A percentile compares a stretch with the other conserved stretches of the same genome.
Evolutionary conservation across 1,140 invertebrate genomes (phyloP).

Genomic region (Habropoda laboriosa): DNA sequence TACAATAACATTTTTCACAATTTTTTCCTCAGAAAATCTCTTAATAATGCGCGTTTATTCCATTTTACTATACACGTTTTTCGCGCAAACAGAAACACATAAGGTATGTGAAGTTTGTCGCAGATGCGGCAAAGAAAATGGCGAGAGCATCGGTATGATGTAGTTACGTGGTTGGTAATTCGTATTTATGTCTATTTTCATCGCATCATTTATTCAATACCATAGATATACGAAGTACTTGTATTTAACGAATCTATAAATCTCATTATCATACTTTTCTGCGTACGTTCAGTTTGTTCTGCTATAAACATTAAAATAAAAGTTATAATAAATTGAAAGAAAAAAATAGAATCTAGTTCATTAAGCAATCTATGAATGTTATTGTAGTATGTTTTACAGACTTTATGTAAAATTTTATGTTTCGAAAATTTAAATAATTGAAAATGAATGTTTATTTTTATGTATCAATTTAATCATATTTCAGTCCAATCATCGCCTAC

Average conservation of each 20-base stretch:
- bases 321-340: background rate
- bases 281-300: background rate
- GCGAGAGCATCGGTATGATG: background rate
- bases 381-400: background rate
- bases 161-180: conserved; percentile 23
- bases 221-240: background rate
- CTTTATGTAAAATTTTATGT: conserved; percentile 6
- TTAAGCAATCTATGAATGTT: background rate
- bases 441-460: conserved; percentile 41
- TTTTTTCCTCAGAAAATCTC: conserved; percentile 7
- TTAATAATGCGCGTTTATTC: conserved; percentile 28
- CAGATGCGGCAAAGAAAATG: conserved; percentile 21
- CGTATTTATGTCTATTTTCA: conserved; percentile 30
- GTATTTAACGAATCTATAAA: background rate
- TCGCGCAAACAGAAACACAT: conserved; percentile 59
- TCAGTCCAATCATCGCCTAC: conserved; percentile 9
- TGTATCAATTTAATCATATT: conserved; percentile 17
- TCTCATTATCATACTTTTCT: background rate
- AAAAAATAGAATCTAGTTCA: background rate
- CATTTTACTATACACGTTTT: conserved; percentile 51
- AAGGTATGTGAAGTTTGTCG: conserved; percentile 22
- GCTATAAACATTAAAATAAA: background rate
- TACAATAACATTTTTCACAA: conserved; percentile 11
- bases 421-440: conserved; percentile 9
- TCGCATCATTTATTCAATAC: background rate